Evolutionary conservation across 2,888 invertebrate genomes (phyloP).

Genomic region (Agapostemon virescens): DNA sequence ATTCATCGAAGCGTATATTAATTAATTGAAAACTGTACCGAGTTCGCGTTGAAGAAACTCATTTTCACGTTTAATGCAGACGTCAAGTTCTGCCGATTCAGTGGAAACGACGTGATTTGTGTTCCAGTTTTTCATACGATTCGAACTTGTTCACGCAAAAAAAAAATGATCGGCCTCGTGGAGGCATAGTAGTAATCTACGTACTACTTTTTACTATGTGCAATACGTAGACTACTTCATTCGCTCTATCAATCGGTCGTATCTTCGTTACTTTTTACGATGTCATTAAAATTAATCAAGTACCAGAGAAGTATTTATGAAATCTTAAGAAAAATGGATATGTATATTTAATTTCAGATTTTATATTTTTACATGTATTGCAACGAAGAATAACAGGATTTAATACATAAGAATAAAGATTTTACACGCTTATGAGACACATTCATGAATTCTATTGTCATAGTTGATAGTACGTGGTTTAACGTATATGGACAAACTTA

Average conservation of each 20-base stretch:
- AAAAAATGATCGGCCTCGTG: conserved; percentile 12
- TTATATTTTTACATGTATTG: neutral
- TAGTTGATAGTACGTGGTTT: neutral
- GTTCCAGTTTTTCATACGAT: conserved; percentile 15
- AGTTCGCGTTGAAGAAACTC: conserved; percentile 13
- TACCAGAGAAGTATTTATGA: neutral
- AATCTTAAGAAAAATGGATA: neutral
- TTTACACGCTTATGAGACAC: neutral
- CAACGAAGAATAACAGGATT: neutral
- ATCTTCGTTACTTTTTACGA: neutral
- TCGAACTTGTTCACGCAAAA: conserved; percentile 19
- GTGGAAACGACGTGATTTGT: neutral
- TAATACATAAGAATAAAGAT: too few species aligned
- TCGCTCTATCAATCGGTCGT: neutral
- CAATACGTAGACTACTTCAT: neutral
- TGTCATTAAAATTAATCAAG: neutral
- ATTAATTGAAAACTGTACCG: neutral
- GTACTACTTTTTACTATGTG: neutral
- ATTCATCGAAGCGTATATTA: neutral
- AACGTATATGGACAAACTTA: neutral
- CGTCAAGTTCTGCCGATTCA: neutral
- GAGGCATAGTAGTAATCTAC: neutral
- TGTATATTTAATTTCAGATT: too few species aligned
- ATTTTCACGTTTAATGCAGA: conserved; percentile 15
- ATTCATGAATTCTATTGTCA: neutral